Evolutionary conservation across 2,797 vertebrate genomes (phyloP), one percentile per base, ranked within the genome.

Genomic region (Hafferia zeledoni): DNA sequence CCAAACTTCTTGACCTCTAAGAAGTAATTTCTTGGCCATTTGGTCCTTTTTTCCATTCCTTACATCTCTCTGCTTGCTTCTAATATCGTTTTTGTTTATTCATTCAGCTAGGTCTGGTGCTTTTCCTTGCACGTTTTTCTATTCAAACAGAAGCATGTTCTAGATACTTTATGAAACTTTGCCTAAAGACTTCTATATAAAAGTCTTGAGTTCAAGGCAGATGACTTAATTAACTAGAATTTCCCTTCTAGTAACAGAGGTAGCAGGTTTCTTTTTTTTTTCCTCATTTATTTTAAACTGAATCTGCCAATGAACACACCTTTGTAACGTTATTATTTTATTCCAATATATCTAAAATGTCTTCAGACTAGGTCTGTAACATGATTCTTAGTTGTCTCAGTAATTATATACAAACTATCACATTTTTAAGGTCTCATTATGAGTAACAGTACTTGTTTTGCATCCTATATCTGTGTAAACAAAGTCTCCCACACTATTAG

Each of bases 21-120:
- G 60, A 75, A 43, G 89, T 30, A 23, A 83, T 90, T 90, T 89
- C 70, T 90, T 95, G 89, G 63, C 81, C 87, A 43, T 61, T 87
- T 43, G 72, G 53, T 76, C 50, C 16, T 76, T 76, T 81, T 88
- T 93, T 55, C 74, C 72, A 90, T 86, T 90, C 61, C 43, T 81
- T 84, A 41, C 35, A 82, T 47, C n/a, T 78, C 30, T 82, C 28
- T 55, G 5, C 61, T 90, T 92, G 75, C 30, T 81, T 25, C 33
- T 78, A 71, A 53, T 86, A 78, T 37, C 10, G 3, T 64, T 83
- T 87, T 35, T 89, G 69, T 91, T 95, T 92, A 90, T 92, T 90
- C 74, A 79, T 90, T 53, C 57, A 92, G 20, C 47, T 86, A 69
- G 24, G 7, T 78, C 80, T 75, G 33, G 86, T 68, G 57, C 25